Evolutionary conservation across 2,797 vertebrate genomes (phyloP).

Genomic region (Pseudochaenichthys georgianus): DNA sequence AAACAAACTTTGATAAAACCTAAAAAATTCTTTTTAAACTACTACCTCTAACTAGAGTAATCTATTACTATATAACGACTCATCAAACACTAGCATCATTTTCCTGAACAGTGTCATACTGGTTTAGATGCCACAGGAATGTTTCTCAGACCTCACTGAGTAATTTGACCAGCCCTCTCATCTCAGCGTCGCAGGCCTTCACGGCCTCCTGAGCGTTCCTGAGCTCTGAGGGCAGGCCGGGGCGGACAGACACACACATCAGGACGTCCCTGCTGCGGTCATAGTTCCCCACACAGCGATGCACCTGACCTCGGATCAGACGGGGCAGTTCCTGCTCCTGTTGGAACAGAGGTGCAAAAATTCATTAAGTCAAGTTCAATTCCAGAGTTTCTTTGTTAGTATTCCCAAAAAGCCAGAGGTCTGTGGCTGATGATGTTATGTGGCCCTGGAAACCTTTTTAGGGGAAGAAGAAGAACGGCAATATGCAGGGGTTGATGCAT

Average conservation of each 20-base stretch:
- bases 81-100: conserved; percentile 14
- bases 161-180: conserved; percentile 85
- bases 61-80: neutral
- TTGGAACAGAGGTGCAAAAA: conserved; percentile 27
- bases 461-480: neutral
- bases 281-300: conserved; percentile 94
- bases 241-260: conserved; percentile 91
- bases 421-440: neutral
- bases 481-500: too few species aligned
- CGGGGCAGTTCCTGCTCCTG: conserved; percentile 94
- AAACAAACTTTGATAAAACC: conserved; percentile 8
- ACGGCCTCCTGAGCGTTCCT: conserved; percentile 90
- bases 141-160: conserved; percentile 85
- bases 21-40: conserved; percentile 1
- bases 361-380: neutral
- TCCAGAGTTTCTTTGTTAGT: neutral
- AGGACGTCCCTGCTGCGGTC: conserved; percentile 88
- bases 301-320: conserved; percentile 93
- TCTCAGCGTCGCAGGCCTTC: conserved; percentile 88
- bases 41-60: conserved; percentile 3
- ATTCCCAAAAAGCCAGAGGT: neutral
- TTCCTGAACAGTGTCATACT: neutral
- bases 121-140: neutral
- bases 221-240: conserved; percentile 88
- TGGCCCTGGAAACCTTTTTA: neutral